Conservation (phyloP, 2,113 vertebrate genomes). For the Phaethornis superciliosus region DNA sequence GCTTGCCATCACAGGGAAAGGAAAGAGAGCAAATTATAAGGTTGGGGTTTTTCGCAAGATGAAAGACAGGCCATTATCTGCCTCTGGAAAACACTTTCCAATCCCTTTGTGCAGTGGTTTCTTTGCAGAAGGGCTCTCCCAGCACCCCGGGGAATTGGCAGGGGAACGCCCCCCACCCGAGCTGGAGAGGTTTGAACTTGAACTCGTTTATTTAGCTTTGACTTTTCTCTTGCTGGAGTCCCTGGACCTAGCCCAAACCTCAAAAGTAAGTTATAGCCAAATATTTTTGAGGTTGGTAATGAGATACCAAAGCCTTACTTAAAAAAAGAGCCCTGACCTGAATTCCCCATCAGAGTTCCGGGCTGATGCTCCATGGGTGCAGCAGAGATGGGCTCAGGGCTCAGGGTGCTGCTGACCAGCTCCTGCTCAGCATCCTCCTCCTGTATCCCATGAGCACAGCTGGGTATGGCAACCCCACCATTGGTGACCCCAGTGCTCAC, state of each 20-base stretch:
- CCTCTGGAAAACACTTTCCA: slow-evolving; percentile 28
- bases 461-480: accelerated
- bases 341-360: slow-evolving; percentile 23
- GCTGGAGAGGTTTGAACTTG: slow-evolving; percentile 64
- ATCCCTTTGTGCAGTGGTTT: slow-evolving; percentile 42
- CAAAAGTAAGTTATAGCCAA: slow-evolving; percentile 69
- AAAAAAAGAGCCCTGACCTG: background rate
- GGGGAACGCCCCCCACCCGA: background rate
- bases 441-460: accelerated
- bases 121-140: slow-evolving; percentile 63
- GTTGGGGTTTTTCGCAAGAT: background rate
- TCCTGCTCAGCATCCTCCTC: background rate
- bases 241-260: slow-evolving; percentile 69
- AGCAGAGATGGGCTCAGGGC: background rate
- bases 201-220: slow-evolving; percentile 69
- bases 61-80: slow-evolving; percentile 40
- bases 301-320: slow-evolving; percentile 40
- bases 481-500: accelerated
- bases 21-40: background rate
- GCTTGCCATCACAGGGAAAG: background rate
- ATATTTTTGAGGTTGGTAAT: slow-evolving; percentile 70
- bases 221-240: slow-evolving; percentile 63
- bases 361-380: background rate
- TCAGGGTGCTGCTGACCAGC: accelerated
- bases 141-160: background rate